These are phyloP conservation scores for Oryzias dopingdopingensis DNA, from an alignment of 2,797 vertebrate genomes.

Conservation along the genomic window DNA sequence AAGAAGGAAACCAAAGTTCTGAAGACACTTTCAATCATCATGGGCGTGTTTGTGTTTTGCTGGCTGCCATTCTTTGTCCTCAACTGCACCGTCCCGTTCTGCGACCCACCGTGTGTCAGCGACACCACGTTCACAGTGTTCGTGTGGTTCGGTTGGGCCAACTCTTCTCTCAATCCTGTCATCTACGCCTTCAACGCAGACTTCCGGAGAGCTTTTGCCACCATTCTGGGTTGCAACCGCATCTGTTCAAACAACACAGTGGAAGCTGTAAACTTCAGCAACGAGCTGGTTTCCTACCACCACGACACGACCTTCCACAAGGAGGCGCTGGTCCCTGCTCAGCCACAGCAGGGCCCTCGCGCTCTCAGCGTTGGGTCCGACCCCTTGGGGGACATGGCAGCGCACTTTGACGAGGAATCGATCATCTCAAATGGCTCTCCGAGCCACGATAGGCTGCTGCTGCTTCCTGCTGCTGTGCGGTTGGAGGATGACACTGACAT, in stretches of 20 bases:
- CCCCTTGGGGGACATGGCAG: constrained; percentile 44
- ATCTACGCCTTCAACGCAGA: constrained; percentile 83
- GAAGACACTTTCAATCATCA: constrained; percentile 80
- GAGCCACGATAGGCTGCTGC: constrained; percentile 28
- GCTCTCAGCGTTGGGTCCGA: constrained; percentile 2
- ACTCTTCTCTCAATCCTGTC: constrained; percentile 80
- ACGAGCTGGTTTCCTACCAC: constrained; percentile 80
- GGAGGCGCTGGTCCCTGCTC: constrained; percentile 55
- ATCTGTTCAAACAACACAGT: constrained; percentile 67
- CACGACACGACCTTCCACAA: constrained; percentile 75
- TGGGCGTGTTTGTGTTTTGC: constrained; percentile 82
- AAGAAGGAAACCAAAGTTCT: constrained; percentile 85
- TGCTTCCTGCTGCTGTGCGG: constrained; percentile 59
- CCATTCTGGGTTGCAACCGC: constrained; percentile 74
- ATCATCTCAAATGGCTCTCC: constrained; percentile 52
- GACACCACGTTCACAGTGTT: constrained; percentile 75
- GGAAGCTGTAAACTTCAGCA: constrained; percentile 77
- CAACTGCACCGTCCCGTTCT: constrained; percentile 81
- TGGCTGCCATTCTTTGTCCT: constrained; percentile 84
- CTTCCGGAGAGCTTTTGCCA: constrained; percentile 78
- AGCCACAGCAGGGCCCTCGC: constrained; percentile 28
- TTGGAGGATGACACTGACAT: constrained; percentile 65
- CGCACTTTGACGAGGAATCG: constrained; percentile 56
- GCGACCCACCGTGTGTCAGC: constrained; percentile 76
- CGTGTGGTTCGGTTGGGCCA: constrained; percentile 84